Conservation (phyloP, 1,140 invertebrate genomes). For the Achatina immaculata region DNA sequence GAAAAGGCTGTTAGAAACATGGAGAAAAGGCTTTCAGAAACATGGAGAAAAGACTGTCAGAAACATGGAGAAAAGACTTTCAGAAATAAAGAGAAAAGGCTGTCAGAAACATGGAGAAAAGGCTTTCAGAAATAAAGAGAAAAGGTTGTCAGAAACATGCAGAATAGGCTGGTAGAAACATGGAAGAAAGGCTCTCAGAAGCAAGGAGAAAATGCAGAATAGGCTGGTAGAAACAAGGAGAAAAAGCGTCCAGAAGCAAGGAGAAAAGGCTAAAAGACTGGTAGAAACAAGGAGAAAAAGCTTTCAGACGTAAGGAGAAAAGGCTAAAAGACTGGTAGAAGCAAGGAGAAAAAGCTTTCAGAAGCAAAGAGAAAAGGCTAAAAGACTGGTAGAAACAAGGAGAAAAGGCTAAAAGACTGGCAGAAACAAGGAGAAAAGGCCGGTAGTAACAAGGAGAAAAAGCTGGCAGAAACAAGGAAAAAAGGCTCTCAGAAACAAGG, state of each 20-base stretch:
- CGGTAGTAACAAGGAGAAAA: not conserved
- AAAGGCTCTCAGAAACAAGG: not conserved
- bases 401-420: not conserved
- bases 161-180: not conserved
- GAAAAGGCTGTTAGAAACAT: no score
- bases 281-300: not conserved
- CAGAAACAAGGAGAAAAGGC: not conserved
- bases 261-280: not conserved
- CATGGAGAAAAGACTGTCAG: no score
- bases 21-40: no score
- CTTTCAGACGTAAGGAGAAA: not conserved
- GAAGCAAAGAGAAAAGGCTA: not conserved
- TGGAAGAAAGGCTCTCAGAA: no score
- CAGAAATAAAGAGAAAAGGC: no score
- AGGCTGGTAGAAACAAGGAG: not conserved
- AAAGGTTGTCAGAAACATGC: not conserved
- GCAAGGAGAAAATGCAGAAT: no score
- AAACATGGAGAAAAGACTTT: no score
- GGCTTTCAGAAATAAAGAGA: constrained; percentile 10
- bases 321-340: not conserved
- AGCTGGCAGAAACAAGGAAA: not conserved
- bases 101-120: no score
- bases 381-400: not conserved
- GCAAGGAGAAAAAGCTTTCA: not conserved
- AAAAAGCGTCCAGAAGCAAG: not conserved